phyloP scores from a whole-genome alignment of 1,140 invertebrate species.

The Lepidurus arcticus region DNA sequence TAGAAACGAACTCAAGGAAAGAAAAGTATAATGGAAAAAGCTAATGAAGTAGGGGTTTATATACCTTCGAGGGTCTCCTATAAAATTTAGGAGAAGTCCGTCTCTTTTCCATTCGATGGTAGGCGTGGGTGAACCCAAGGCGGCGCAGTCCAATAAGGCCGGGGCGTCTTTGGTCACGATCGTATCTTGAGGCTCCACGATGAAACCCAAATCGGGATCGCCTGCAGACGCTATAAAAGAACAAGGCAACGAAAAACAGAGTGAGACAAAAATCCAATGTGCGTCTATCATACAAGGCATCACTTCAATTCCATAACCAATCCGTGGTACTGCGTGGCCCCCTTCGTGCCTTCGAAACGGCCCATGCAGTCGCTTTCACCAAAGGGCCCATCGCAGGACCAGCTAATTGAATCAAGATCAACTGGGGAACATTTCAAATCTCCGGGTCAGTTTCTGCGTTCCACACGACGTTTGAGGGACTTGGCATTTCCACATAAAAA shows the following conservation, averaged over 20 bases:
- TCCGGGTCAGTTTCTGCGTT: too few species aligned
- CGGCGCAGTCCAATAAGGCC: constrained; percentile 45
- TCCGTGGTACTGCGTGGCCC: too few species aligned
- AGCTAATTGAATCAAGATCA: too few species aligned
- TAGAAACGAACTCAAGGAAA: background rate
- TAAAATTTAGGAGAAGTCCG: constrained; percentile 39
- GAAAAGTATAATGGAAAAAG: background rate
- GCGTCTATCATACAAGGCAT: background rate
- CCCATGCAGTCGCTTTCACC: too few species aligned
- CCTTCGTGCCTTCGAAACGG: too few species aligned
- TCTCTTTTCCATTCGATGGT: constrained; percentile 47
- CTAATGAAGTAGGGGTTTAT: constrained; percentile 33
- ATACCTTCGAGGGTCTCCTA: constrained; percentile 42
- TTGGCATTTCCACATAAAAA: background rate
- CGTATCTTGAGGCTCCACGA: constrained; percentile 44
- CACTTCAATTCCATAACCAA: background rate
- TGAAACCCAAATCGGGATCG: constrained; percentile 43
- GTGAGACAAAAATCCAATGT: background rate
- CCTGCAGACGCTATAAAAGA: constrained; percentile 22
- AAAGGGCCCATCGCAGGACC: too few species aligned
- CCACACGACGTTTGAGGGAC: too few species aligned
- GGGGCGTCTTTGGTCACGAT: constrained; percentile 42
- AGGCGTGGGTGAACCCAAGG: constrained; percentile 39
- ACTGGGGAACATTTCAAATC: too few species aligned
- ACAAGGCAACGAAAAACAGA: background rate